Conservation (phyloP, 2,113 vertebrate genomes). For the Pollimyrus isidori region DNA sequence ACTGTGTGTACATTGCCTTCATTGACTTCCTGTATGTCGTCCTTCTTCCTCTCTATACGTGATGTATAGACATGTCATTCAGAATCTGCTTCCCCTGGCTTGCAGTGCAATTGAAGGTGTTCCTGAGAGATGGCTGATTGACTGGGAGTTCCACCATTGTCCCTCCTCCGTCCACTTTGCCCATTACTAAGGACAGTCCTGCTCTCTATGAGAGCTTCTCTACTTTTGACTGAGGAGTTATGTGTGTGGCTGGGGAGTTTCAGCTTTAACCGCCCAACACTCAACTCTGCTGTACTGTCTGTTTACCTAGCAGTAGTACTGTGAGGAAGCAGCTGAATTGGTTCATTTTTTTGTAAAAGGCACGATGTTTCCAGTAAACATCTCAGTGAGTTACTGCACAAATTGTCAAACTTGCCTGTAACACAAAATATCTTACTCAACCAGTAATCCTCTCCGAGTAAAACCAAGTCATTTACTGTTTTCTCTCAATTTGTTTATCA, state of each 20-base stretch:
- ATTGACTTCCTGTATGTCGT: neutral
- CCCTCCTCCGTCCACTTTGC: neutral
- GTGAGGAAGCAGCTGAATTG: neutral
- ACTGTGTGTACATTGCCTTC: neutral
- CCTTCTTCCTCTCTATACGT: neutral
- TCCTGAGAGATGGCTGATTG: neutral
- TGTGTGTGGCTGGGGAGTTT: neutral
- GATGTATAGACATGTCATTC: neutral
- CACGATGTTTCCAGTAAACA: neutral
- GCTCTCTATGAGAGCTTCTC: conserved; percentile 2
- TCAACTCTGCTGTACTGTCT: neutral
- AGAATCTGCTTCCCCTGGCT: neutral
- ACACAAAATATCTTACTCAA: neutral
- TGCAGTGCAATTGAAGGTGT: neutral
- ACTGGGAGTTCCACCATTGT: neutral
- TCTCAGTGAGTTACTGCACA: neutral
- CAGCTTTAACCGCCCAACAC: neutral
- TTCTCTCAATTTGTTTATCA: neutral
- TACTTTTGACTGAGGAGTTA: neutral
- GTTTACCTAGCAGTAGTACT: neutral
- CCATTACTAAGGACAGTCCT: neutral
- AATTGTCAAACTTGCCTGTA: neutral
- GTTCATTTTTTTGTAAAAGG: neutral
- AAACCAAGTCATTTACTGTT: neutral
- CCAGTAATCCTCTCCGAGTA: neutral